A percentile compares a stretch with the other conserved stretches of the same genome.
Conservation (phyloP, 2,888 invertebrate species). For the Trypoxylon attenuatum region DNA sequence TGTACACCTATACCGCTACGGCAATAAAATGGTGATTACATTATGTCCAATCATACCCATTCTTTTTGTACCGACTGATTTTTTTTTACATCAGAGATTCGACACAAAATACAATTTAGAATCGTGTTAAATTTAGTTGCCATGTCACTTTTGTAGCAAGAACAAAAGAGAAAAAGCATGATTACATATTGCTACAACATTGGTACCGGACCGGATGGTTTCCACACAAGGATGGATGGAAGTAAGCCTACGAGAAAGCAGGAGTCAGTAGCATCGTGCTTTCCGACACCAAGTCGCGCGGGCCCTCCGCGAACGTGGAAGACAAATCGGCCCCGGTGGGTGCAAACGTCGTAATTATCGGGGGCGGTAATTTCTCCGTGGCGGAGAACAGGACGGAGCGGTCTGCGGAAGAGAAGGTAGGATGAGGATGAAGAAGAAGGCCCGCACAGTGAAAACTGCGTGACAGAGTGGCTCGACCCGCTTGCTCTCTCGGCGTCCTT, state of each 20-base stretch:
- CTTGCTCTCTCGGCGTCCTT: conserved; percentile 58
- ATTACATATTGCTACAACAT: no score
- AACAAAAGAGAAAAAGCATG: no score
- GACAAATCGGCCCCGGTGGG: conserved; percentile 64
- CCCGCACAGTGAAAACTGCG: conserved; percentile 59
- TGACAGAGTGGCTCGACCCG: conserved; percentile 61
- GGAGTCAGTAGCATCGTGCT: no score
- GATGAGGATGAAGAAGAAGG: conserved; percentile 50
- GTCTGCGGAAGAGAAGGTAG: conserved; percentile 11
- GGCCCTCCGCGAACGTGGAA: conserved; percentile 52
- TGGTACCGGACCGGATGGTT: no score
- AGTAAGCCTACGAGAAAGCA: no score
- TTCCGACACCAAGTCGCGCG: conserved; percentile 47
- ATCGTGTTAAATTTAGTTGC: no score
- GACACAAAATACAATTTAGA: no score
- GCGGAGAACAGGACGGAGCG: conserved; percentile 17
- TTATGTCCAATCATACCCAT: conserved; percentile 5
- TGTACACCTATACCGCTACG: background rate
- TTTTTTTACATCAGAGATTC: no score
- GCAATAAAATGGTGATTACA: conserved; percentile 27
- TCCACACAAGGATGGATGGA: no score
- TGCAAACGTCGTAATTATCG: conserved; percentile 66
- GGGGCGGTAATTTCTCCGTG: conserved; percentile 59
- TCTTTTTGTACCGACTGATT: no score
- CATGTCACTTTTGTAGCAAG: no score